These are phyloP conservation scores for Montipora capricornis DNA, from an alignment of 64 coral and sea anemone genomes.

Conservation along the genomic window DNA sequence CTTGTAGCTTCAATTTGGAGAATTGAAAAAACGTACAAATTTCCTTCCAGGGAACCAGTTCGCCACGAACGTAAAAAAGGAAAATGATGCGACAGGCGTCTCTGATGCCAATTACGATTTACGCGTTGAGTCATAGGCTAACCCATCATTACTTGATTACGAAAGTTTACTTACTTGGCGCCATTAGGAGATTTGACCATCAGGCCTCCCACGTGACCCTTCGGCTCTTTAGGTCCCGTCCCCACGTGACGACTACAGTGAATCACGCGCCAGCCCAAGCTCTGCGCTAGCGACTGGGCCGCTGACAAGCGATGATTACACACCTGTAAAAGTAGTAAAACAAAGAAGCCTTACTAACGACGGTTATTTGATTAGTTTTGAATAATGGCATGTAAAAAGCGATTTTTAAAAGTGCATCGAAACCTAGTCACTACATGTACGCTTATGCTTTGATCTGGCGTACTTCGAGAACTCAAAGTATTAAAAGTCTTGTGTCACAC, in stretches of 20 bases:
- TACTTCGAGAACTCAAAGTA: no score
- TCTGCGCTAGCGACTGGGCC: constrained; percentile 68
- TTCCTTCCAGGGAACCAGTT: no score
- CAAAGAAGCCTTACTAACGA: neutral
- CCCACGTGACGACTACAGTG: constrained; percentile 83
- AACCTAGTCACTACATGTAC: no score
- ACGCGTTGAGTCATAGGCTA: neutral
- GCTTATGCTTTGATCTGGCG: no score
- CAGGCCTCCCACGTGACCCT: constrained; percentile 75
- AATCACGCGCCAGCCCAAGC: constrained; percentile 86
- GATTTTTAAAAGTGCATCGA: no score
- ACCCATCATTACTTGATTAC: neutral
- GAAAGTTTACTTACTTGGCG: constrained; percentile 63
- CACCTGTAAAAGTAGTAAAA: constrained; percentile 36
- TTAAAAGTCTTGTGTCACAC: no score
- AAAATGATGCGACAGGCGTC: no score
- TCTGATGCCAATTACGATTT: neutral
- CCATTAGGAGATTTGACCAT: constrained; percentile 86
- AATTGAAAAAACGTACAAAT: no score
- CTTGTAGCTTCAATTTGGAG: no score
- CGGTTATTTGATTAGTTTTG: neutral
- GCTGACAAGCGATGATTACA: constrained; percentile 74
- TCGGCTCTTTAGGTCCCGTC: constrained; percentile 63
- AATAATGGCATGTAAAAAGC: neutral
- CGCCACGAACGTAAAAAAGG: no score